phyloP scores from a whole-genome alignment of 2,113 vertebrate species.

The Aythya baeri region DNA sequence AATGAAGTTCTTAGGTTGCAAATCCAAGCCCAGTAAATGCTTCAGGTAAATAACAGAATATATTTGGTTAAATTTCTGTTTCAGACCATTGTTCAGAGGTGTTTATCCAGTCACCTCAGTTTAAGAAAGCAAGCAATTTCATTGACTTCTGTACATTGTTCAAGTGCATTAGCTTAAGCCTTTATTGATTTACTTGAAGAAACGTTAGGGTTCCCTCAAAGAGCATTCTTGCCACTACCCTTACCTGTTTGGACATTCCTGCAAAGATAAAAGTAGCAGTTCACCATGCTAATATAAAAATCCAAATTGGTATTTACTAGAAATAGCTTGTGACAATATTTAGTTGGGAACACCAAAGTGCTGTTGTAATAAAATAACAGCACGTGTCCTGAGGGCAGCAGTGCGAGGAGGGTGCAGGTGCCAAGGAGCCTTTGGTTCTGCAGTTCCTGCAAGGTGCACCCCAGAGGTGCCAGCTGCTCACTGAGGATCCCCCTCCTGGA shows the following conservation, averaged over 20 bases:
- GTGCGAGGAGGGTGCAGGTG: neutral
- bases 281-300: neutral
- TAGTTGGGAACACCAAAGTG: neutral
- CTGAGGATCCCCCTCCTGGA: neutral
- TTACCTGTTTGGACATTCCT: neutral
- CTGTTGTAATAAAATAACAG: neutral
- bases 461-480: neutral
- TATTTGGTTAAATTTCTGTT: neutral
- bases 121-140: slow-evolving; percentile 22
- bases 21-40: neutral
- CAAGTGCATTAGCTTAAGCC: neutral
- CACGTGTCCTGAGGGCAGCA: neutral
- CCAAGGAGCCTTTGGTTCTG: neutral
- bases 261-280: neutral
- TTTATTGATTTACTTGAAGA: neutral
- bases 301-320: neutral
- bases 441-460: neutral
- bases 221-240: neutral
- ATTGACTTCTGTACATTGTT: neutral
- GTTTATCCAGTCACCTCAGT: slow-evolving; percentile 13
- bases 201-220: neutral
- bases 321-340: neutral
- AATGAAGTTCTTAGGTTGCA: neutral
- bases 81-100: neutral
- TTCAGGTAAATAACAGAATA: neutral